These are phyloP conservation scores for Pagetopsis macropterus DNA, from an alignment of 2,797 vertebrate genomes.

Conservation along the genomic window DNA sequence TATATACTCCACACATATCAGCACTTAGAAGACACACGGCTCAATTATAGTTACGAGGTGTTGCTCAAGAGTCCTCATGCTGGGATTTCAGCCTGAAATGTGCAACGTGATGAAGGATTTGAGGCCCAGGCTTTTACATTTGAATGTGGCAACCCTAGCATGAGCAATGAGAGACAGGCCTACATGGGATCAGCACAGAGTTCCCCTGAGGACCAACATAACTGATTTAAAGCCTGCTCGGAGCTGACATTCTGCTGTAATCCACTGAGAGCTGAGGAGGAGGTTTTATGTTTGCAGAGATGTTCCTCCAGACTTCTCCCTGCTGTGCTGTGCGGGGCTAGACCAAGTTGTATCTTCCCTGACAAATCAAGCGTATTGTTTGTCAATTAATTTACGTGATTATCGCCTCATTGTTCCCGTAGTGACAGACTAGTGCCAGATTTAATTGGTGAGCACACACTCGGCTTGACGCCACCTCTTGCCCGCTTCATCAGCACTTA, in stretches of 20 bases:
- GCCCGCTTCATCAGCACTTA: constrained; percentile 76
- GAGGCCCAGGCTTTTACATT: constrained; percentile 61
- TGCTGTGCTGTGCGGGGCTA: constrained; percentile 50
- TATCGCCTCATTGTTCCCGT: constrained; percentile 59
- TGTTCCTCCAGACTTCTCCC: constrained; percentile 77
- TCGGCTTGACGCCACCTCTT: constrained; percentile 60
- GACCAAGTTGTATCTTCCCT: constrained; percentile 3
- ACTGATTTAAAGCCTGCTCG: constrained; percentile 85
- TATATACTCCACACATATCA: background rate
- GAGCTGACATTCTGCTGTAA: constrained; percentile 84
- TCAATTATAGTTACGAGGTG: constrained; percentile 26
- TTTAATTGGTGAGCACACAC: constrained; percentile 66
- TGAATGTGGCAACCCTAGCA: constrained; percentile 79
- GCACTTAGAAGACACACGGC: constrained; percentile 14
- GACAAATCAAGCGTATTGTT: constrained; percentile 65
- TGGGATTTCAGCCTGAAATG: constrained; percentile 45
- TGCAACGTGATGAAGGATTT: constrained; percentile 59
- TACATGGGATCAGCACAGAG: constrained; percentile 77
- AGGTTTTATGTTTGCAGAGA: constrained; percentile 81
- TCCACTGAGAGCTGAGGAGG: constrained; percentile 81
- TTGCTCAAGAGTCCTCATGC: constrained; percentile 51
- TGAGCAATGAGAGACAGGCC: constrained; percentile 80
- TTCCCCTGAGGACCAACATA: constrained; percentile 80
- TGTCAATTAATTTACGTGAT: constrained; percentile 59
- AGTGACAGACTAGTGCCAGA: constrained; percentile 57